Evolutionary conservation across 2,888 invertebrate genomes (phyloP).

Genomic region (Hirtodrosophila alboralis): DNA sequence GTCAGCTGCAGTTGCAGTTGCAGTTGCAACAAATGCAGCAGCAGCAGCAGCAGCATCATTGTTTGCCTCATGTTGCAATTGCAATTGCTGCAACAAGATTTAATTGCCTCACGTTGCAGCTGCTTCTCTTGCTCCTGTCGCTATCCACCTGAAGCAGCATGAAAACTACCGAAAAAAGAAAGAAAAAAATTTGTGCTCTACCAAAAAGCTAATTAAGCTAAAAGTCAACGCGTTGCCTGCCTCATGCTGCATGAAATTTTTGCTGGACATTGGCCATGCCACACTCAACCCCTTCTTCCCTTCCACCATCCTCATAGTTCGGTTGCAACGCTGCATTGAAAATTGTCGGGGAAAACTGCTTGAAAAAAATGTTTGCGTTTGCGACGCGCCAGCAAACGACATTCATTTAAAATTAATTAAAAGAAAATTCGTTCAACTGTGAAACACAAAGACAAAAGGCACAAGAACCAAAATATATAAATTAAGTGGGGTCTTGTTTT

Average conservation of each 20-base stretch:
- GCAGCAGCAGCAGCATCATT: constrained; percentile 52
- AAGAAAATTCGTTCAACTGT: constrained; percentile 80
- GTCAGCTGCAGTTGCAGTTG: constrained; percentile 12
- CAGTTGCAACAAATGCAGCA: constrained; percentile 15
- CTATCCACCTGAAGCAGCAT: constrained; percentile 31
- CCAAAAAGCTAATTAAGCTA: constrained; percentile 77
- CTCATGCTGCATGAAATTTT: constrained; percentile 29
- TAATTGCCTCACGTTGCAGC: constrained; percentile 56
- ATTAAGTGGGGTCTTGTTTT: constrained; percentile 45
- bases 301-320: background rate
- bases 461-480: constrained; percentile 59
- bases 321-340: constrained; percentile 31
- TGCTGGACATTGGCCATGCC: constrained; percentile 37
- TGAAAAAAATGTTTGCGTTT: constrained; percentile 68
- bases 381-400: constrained; percentile 75
- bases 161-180: no score
- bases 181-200: constrained; percentile 47
- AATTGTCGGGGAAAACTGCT: constrained; percentile 57
- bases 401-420: constrained; percentile 80
- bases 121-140: constrained; percentile 28
- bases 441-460: constrained; percentile 76
- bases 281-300: background rate
- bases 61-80: constrained; percentile 52
- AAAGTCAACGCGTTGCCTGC: constrained; percentile 73
- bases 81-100: constrained; percentile 41